Evolutionary conservation across 1,140 invertebrate genomes (phyloP).

Genomic region (Andricus grossulariae): DNA sequence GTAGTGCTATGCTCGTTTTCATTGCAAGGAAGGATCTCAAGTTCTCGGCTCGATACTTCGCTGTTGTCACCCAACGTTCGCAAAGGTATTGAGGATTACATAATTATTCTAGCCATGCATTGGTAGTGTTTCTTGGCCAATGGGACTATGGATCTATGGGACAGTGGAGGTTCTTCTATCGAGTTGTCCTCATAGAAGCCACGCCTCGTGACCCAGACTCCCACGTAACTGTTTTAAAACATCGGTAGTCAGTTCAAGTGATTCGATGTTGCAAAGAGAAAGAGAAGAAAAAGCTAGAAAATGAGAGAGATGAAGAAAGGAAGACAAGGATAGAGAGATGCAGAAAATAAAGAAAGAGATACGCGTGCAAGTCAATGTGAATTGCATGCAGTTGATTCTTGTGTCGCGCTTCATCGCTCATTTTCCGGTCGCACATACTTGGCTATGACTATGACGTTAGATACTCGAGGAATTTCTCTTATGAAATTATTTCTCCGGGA

Average conservation of each 20-base stretch:
- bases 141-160: conserved; percentile 75
- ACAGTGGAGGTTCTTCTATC: conserved; percentile 69
- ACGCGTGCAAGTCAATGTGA: background rate
- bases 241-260: conserved; percentile 63
- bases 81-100: conserved; percentile 59
- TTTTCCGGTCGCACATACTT: conserved; percentile 41
- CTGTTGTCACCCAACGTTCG: conserved; percentile 47
- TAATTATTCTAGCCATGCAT: conserved; percentile 73
- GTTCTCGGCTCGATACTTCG: conserved; percentile 48
- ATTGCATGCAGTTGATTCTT: conserved; percentile 48
- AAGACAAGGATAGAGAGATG: conserved; percentile 40
- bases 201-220: conserved; percentile 76
- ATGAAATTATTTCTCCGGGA: background rate
- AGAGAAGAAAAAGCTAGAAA: conserved; percentile 57
- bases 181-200: conserved; percentile 64
- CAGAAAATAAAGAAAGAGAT: conserved; percentile 14
- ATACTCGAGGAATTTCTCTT: background rate
- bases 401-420: conserved; percentile 42
- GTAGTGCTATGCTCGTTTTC: conserved; percentile 53
- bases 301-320: conserved; percentile 47
- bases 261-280: conserved; percentile 54
- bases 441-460: background rate
- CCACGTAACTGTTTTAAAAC: conserved; percentile 75
- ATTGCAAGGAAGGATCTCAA: conserved; percentile 50
- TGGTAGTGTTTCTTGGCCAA: conserved; percentile 74